Conservation (phyloP, 2,888 invertebrate genomes). For the Philaethria dido region DNA sequence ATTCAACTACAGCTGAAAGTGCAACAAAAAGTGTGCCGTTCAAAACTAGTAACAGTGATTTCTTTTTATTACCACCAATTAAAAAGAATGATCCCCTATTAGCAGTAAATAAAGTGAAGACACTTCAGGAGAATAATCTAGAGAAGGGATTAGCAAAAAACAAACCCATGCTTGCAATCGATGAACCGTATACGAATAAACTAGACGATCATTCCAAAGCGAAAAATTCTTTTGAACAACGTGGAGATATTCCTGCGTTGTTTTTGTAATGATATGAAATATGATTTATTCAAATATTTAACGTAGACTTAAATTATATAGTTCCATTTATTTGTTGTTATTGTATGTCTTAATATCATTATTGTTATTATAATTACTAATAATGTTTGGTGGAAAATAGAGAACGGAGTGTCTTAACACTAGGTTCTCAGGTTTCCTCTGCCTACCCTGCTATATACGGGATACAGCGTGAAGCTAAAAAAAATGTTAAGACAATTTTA, state of each 20-base stretch:
- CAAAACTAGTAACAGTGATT: background rate
- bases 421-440: too few relatives aligned
- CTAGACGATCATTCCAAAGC: background rate
- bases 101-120: background rate
- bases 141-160: background rate
- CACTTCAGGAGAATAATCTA: background rate
- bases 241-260: conserved; percentile 30
- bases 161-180: background rate
- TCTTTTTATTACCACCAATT: conserved; percentile 9
- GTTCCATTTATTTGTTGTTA: background rate
- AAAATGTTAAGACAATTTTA: background rate
- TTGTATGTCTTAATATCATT: background rate
- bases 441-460: too few relatives aligned
- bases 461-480: too few relatives aligned
- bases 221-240: background rate
- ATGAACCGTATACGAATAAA: conserved; percentile 7
- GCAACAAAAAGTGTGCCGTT: background rate
- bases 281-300: background rate
- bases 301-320: background rate
- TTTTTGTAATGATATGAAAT: background rate
- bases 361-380: background rate
- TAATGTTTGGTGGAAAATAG: too few relatives aligned
- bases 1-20: background rate
- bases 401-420: too few relatives aligned
- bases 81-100: conserved; percentile 45